A percentile compares a stretch with the other conserved stretches of the same genome.
These are phyloP conservation scores for Toxotes lorentzi DNA, from an alignment of 2,797 vertebrate species.

Conservation along the genomic window DNA sequence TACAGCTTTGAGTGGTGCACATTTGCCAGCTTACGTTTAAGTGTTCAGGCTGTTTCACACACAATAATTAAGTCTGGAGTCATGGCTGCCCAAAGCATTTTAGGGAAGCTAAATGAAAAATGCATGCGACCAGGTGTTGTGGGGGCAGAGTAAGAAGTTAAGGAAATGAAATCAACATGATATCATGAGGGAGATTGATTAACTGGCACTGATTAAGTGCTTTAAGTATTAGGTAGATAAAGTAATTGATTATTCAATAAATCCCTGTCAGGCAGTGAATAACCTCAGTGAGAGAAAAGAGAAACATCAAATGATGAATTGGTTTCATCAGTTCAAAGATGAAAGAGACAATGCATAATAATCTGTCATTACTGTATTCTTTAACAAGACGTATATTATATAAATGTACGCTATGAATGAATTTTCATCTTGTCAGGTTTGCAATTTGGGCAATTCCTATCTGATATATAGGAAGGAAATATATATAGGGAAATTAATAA, in stretches of 20 bases:
- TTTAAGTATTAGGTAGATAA: conserved; percentile 92
- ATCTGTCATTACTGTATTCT: conserved; percentile 45
- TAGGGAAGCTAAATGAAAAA: conserved; percentile 49
- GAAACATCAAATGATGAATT: conserved; percentile 87
- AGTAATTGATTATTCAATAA: conserved; percentile 94
- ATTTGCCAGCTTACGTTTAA: conserved; percentile 64
- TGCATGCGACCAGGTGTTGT: conserved; percentile 50
- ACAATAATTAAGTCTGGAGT: conserved; percentile 56
- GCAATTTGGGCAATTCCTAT: conserved; percentile 5
- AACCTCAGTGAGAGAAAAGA: conserved; percentile 78
- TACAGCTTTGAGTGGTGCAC: conserved; percentile 49
- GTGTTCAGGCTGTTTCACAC: conserved; percentile 47
- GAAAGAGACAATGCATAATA: conserved; percentile 50
- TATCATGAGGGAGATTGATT: conserved; percentile 89
- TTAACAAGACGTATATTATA: conserved; percentile 16
- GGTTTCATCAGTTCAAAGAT: conserved; percentile 72
- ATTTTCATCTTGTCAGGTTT: conserved; percentile 18
- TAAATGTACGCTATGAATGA: not conserved
- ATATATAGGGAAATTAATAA: not conserved
- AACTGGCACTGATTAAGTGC: conserved; percentile 89
- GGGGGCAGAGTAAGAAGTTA: conserved; percentile 36
- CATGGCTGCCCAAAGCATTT: conserved; percentile 48
- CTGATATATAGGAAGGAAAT: conserved; percentile 6
- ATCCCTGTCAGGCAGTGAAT: conserved; percentile 86
- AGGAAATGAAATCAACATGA: conserved; percentile 83